phyloP scores from a whole-genome alignment of 64 coral and sea anemone genomes.

The Dendronephthya gigantea region DNA sequence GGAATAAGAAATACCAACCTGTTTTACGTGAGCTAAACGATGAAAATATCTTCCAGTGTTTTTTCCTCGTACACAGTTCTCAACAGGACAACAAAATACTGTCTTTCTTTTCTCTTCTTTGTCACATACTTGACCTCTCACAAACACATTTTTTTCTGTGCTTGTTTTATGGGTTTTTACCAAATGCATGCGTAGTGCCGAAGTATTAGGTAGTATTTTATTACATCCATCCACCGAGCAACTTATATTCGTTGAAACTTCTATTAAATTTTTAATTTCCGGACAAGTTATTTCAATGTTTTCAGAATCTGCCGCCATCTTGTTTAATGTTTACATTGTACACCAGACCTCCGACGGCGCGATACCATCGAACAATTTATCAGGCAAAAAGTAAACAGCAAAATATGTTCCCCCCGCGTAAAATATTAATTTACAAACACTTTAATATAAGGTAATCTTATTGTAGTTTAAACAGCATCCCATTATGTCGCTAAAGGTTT shows the following conservation, averaged over 20 bases:
- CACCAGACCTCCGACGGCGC: not conserved
- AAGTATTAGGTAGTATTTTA: constrained; percentile 65
- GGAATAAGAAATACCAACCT: constrained; percentile 10
- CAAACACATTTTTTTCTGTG: constrained; percentile 32
- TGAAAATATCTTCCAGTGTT: constrained; percentile 62
- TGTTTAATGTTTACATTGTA: constrained; percentile 26
- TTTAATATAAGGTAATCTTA: not conserved
- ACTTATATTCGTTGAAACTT: constrained; percentile 34
- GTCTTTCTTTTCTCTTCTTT: constrained; percentile 1
- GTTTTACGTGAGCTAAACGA: constrained; percentile 82
- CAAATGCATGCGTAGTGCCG: constrained; percentile 74
- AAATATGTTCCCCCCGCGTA: not conserved
- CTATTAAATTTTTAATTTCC: constrained; percentile 50
- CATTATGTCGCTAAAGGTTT: not conserved
- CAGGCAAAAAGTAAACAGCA: not conserved
- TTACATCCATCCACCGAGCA: constrained; percentile 59
- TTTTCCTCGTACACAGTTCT: constrained; percentile 51
- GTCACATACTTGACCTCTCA: constrained; percentile 17
- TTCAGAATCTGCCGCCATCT: constrained; percentile 50
- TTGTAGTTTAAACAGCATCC: no score
- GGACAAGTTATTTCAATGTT: constrained; percentile 57
- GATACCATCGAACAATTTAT: not conserved
- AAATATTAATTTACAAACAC: not conserved
- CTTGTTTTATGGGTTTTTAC: constrained; percentile 64
- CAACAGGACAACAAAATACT: constrained; percentile 70